Conservation (phyloP, 2,797 vertebrate species). For the Scolopax rusticola region DNA sequence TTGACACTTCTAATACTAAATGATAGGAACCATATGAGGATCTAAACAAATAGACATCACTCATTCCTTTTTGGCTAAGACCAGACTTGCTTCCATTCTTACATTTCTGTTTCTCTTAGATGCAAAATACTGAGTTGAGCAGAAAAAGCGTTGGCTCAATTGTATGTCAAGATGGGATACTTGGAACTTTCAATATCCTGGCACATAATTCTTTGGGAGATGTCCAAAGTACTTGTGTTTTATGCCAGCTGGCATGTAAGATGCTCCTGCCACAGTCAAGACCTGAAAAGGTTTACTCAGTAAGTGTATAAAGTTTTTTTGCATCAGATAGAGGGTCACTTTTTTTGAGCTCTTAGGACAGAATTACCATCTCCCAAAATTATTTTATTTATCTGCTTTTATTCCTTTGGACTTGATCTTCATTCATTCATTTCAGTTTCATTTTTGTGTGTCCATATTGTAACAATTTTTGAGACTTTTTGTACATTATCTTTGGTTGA, state of each 20-base stretch:
- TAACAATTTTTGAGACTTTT: background rate
- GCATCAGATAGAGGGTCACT: background rate
- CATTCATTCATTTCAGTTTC: background rate
- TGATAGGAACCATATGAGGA: background rate
- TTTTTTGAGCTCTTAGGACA: background rate
- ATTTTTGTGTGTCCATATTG: background rate
- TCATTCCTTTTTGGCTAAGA: background rate
- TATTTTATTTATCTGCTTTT: background rate
- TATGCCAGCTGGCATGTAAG: background rate
- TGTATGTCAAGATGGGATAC: background rate
- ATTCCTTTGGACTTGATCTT: background rate
- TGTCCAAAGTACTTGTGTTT: background rate
- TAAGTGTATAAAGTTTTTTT: background rate
- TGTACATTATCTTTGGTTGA: background rate
- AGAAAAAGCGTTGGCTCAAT: background rate
- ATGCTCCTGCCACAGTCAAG: background rate
- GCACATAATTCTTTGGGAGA: background rate
- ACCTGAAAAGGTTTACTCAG: background rate
- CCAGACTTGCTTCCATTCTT: background rate
- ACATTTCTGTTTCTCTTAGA: background rate
- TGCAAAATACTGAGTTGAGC: background rate
- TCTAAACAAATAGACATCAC: background rate
- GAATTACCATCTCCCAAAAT: background rate
- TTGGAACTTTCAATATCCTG: background rate
- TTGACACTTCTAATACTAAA: background rate